Conservation (phyloP, 1,140 invertebrate species). For the Diachasma alloeum region DNA sequence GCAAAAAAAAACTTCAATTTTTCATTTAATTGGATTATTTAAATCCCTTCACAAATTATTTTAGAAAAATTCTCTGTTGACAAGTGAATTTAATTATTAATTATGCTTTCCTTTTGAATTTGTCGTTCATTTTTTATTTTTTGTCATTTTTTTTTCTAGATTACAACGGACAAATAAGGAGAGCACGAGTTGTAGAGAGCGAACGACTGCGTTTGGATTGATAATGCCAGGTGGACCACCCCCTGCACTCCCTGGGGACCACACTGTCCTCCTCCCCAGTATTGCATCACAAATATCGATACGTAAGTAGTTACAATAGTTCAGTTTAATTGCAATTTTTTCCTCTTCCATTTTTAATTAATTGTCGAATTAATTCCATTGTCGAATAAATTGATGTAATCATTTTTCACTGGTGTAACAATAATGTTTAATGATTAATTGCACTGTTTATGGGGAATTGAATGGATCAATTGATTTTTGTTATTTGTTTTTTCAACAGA, state of each 20-base stretch:
- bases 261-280: conserved; percentile 59
- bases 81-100: background rate
- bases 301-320: conserved; percentile 42
- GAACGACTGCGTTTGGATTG: conserved; percentile 63
- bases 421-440: background rate
- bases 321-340: conserved; percentile 1
- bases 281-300: conserved; percentile 62
- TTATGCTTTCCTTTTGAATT: background rate
- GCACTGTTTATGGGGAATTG: background rate
- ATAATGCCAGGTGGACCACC: conserved; percentile 62
- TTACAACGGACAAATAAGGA: conserved; percentile 65
- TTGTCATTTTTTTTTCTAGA: conserved; percentile 39
- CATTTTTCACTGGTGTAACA: too few relatives aligned
- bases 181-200: conserved; percentile 62
- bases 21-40: too few relatives aligned
- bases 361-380: too few relatives aligned
- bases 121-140: too few relatives aligned
- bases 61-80: background rate
- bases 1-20: too few relatives aligned
- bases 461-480: background rate
- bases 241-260: conserved; percentile 61
- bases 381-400: too few relatives aligned
- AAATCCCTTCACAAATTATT: too few relatives aligned
- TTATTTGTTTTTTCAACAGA: conserved; percentile 40
- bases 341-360: too few relatives aligned